phyloP scores from a whole-genome alignment of 1,140 invertebrate species.

The Sipha flava region DNA sequence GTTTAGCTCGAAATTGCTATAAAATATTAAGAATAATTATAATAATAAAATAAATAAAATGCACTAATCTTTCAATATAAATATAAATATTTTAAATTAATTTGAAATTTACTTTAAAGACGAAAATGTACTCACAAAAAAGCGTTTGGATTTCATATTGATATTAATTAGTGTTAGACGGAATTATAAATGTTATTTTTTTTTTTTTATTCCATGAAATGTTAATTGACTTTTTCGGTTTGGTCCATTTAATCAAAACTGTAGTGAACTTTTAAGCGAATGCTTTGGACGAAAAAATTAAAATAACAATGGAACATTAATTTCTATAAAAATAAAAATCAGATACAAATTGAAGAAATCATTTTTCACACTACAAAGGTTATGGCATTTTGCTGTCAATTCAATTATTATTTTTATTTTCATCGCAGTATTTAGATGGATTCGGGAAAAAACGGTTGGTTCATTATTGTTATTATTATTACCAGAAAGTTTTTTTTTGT shows the following conservation, averaged over 20 bases:
- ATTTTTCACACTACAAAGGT: background rate
- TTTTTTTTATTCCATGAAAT: background rate
- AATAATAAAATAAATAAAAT: too few species aligned
- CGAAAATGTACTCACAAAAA: too few species aligned
- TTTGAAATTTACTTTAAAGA: too few species aligned
- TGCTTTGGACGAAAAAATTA: background rate
- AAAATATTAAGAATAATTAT: too few species aligned
- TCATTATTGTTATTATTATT: slow-evolving; percentile 17
- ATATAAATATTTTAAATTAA: too few species aligned
- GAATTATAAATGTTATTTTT: background rate
- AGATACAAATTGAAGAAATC: background rate
- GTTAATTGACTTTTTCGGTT: background rate
- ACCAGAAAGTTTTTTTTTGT: background rate
- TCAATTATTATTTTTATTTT: background rate
- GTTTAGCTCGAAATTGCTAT: too few species aligned
- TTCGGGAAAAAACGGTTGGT: background rate
- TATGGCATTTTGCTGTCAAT: background rate
- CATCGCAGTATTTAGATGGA: background rate
- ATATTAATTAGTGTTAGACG: background rate
- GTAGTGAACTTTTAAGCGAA: background rate
- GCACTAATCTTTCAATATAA: too few species aligned
- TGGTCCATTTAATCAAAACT: background rate
- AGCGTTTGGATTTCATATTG: too few species aligned
- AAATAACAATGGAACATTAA: slow-evolving; percentile 15
- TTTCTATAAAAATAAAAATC: slow-evolving; percentile 1